A percentile compares a stretch with the other conserved stretches of the same genome.
Conservation (phyloP, 2,113 vertebrate genomes). For the Mohoua ochrocephala region DNA sequence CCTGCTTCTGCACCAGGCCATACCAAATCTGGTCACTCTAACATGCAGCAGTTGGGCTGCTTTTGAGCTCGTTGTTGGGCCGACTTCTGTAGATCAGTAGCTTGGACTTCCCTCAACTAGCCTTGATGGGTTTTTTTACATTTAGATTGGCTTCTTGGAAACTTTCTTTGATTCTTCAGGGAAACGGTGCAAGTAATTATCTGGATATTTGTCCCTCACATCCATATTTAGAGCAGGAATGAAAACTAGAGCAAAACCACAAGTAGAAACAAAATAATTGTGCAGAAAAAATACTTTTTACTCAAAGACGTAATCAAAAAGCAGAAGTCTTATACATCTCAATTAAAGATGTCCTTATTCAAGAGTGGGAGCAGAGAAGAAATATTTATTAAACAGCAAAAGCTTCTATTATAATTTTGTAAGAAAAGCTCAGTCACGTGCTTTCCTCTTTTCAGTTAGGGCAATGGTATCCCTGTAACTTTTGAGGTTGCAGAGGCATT, state of each 20-base stretch:
- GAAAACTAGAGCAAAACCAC: not conserved
- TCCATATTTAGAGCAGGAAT: not conserved
- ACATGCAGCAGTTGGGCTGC: not conserved
- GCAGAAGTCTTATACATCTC: not conserved
- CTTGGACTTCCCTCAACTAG: not conserved
- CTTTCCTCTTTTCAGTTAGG: not conserved
- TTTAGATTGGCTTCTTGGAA: not conserved
- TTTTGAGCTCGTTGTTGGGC: not conserved
- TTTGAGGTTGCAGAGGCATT: not conserved
- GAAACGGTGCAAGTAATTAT: not conserved
- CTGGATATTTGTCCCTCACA: not conserved
- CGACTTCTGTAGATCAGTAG: not conserved
- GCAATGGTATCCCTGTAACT: not conserved
- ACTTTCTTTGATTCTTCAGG: not conserved
- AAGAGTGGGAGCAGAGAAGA: not conserved
- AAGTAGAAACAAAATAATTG: not conserved
- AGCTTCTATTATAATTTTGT: not conserved
- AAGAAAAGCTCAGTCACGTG: not conserved
- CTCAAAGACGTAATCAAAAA: not conserved
- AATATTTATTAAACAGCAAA: not conserved
- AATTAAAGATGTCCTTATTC: not conserved
- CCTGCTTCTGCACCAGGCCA: not conserved
- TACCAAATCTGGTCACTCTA: not conserved
- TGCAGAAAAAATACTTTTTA: not conserved
- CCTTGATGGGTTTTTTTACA: not conserved